Percentiles rank a stretch among this genome's conserved stretches.
phyloP scores from a whole-genome alignment of 2,888 invertebrate genomes.

The Rugalucina vietnamica region DNA sequence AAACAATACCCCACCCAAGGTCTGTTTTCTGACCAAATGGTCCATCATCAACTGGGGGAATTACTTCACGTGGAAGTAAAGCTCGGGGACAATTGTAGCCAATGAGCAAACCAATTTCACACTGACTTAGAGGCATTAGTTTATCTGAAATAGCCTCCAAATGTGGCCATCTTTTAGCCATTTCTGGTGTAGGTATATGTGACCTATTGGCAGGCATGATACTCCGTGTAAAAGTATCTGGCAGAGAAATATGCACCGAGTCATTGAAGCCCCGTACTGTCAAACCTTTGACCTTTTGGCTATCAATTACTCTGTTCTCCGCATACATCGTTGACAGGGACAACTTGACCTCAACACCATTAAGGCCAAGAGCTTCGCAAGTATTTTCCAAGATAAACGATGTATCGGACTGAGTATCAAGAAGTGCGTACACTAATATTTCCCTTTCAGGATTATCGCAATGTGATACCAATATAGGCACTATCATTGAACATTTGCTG shows the following conservation, averaged over 20 bases:
- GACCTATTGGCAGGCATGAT: slow-evolving; percentile 52
- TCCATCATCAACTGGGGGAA: slow-evolving; percentile 38
- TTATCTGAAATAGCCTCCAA: slow-evolving; percentile 30
- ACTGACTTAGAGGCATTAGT: slow-evolving; percentile 29
- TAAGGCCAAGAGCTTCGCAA: slow-evolving; percentile 33
- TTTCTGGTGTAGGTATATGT: slow-evolving; percentile 51
- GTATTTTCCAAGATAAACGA: slow-evolving; percentile 53
- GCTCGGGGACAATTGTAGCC: slow-evolving; percentile 64
- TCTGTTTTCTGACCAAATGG: slow-evolving; percentile 56
- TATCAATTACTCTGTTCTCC: slow-evolving; percentile 18
- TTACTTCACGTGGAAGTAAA: slow-evolving; percentile 51
- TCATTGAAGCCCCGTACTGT: slow-evolving; percentile 47
- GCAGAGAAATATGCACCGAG: slow-evolving; percentile 36
- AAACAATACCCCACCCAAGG: slow-evolving; percentile 60
- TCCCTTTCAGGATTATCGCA: slow-evolving; percentile 48
- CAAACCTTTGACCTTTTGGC: slow-evolving; percentile 35
- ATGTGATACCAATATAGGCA: slow-evolving; percentile 58
- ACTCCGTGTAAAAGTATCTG: slow-evolving; percentile 46
- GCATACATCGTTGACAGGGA: slow-evolving; percentile 54
- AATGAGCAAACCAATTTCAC: slow-evolving; percentile 51
- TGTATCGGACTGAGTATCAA: slow-evolving; percentile 65
- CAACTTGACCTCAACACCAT: slow-evolving; percentile 32
- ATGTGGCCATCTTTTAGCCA: slow-evolving; percentile 38
- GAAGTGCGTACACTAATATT: slow-evolving; percentile 59
- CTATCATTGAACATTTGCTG: slow-evolving; percentile 32